These are phyloP conservation scores for Python bivittatus DNA, from an alignment of 2,113 vertebrate genomes.

Conservation along the genomic window DNA sequence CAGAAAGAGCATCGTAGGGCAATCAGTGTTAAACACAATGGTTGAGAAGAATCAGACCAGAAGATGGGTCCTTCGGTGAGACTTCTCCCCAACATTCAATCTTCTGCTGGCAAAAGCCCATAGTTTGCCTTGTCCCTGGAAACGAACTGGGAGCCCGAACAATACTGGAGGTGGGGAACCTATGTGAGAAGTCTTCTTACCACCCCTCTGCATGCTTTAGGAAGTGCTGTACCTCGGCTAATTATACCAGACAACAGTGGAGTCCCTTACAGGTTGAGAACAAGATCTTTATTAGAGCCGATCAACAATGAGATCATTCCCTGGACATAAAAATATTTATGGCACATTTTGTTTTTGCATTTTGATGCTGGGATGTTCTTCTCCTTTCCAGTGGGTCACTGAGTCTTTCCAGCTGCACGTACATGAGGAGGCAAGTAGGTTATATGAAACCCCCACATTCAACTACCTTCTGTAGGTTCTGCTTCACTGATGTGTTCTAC, in stretches of 20 bases:
- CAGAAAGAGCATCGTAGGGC: too few relatives aligned
- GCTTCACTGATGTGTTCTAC: background rate
- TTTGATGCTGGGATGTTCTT: background rate
- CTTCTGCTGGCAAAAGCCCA: too few relatives aligned
- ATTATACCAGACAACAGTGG: conserved; percentile 23
- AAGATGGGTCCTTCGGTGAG: too few relatives aligned
- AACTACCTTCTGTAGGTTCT: background rate
- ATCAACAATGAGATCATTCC: conserved; percentile 33
- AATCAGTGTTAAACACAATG: too few relatives aligned
- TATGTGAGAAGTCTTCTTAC: background rate
- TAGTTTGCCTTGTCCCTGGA: too few relatives aligned
- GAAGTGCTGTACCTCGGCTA: conserved; percentile 18
- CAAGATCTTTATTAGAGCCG: conserved; percentile 33
- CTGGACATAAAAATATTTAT: background rate
- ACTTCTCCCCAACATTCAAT: too few relatives aligned
- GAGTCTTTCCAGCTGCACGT: background rate
- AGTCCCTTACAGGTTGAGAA: conserved; percentile 37
- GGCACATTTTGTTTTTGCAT: conserved; percentile 19
- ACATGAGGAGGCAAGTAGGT: background rate
- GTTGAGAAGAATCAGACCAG: too few relatives aligned
- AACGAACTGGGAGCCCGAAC: background rate
- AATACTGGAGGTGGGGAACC: too few relatives aligned
- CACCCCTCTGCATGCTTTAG: background rate
- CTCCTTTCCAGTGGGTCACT: conserved; percentile 20
- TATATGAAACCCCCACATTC: background rate